Evolutionary conservation across 2,888 invertebrate species (phyloP).

Genomic region (Ormyrus nitidulus): DNA sequence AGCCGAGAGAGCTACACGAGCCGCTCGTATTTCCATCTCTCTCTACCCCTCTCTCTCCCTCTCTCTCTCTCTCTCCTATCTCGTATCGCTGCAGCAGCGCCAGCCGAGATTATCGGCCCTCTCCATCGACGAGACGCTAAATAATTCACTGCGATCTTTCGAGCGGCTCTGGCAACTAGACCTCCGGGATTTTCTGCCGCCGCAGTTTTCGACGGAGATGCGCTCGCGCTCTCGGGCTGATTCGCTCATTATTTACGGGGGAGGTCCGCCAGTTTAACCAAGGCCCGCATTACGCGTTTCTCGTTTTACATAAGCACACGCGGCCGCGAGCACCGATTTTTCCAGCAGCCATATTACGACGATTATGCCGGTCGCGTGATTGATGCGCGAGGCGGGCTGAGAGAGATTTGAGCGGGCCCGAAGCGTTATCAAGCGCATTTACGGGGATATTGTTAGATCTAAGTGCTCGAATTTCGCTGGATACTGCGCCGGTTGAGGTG

Average conservation of each 20-base stretch:
- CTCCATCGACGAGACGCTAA: conserved; percentile 48
- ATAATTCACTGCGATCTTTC: conserved; percentile 51
- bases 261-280: neutral
- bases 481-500: too few species aligned
- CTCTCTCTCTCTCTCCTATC: neutral
- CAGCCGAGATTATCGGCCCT: conserved; percentile 51
- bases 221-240: conserved; percentile 5
- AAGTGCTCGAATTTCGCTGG: too few species aligned
- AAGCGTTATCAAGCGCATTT: too few species aligned
- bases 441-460: too few species aligned
- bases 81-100: neutral
- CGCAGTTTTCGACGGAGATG: conserved; percentile 17
- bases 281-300: too few species aligned
- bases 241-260: conserved; percentile 35
- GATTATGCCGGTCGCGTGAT: too few species aligned
- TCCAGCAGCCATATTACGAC: too few species aligned
- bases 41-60: conserved; percentile 3
- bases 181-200: conserved; percentile 35
- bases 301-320: too few species aligned
- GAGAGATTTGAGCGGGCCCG: too few species aligned
- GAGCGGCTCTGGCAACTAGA: conserved; percentile 10
- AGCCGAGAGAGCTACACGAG: conserved; percentile 30
- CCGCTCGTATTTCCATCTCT: conserved; percentile 26
- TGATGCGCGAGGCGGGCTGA: too few species aligned
- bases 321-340: too few species aligned